phyloP scores from a whole-genome alignment of 2,113 vertebrate genomes.

The Myrmecobius fasciatus region DNA sequence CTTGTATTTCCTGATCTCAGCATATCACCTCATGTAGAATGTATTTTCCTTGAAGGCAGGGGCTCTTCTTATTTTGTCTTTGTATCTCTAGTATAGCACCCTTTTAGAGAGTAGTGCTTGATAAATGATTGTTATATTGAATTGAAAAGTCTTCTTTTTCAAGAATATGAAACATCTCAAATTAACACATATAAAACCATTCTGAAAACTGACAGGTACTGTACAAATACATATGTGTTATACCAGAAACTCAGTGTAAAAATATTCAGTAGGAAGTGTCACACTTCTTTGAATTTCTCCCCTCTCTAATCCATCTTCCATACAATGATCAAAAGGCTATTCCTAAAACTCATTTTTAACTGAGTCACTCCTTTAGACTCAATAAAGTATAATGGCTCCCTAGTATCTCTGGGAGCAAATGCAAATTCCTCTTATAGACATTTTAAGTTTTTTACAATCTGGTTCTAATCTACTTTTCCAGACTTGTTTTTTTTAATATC shows the following conservation, averaged over 20 bases:
- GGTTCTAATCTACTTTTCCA: neutral
- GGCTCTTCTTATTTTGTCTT: neutral
- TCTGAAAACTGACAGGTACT: neutral
- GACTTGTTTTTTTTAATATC: neutral
- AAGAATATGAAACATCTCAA: neutral
- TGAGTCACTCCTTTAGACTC: neutral
- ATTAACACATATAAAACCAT: neutral
- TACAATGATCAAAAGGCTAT: neutral
- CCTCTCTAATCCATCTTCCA: neutral
- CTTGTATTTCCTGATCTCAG: neutral
- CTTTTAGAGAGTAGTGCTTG: neutral
- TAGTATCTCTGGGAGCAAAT: neutral
- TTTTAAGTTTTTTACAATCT: neutral
- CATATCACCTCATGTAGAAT: neutral
- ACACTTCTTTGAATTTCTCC: neutral
- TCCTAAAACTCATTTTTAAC: neutral
- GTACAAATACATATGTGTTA: neutral
- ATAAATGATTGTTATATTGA: neutral
- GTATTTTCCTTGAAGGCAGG: neutral
- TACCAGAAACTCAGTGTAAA: neutral
- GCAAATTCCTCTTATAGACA: neutral
- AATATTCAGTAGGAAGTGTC: neutral
- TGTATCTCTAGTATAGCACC: neutral
- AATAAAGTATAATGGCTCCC: neutral
- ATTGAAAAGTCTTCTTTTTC: neutral